Evolutionary conservation across 2,113 vertebrate genomes (phyloP).

Genomic region (Castor canadensis): DNA sequence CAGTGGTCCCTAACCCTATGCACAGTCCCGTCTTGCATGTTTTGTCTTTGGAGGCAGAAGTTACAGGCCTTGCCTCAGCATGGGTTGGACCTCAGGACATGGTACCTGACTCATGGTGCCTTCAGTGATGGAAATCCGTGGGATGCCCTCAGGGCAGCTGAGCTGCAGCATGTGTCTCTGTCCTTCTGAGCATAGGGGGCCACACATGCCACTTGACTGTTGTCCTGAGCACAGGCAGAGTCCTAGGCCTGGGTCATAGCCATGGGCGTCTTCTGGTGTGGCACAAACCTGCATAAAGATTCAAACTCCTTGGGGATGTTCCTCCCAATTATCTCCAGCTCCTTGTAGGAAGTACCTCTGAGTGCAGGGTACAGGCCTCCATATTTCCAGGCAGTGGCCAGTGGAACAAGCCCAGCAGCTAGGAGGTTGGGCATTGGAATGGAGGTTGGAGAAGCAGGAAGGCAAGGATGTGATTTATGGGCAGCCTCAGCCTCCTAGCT

Average conservation of each 20-base stretch:
- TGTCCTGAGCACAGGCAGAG: constrained; percentile 88
- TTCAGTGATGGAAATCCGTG: constrained; percentile 69
- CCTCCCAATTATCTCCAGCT: background rate
- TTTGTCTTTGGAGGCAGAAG: background rate
- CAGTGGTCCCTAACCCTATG: accelerated
- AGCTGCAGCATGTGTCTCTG: constrained; percentile 79
- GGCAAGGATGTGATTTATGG: background rate
- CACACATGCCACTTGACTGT: constrained; percentile 79
- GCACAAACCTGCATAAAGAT: constrained; percentile 87
- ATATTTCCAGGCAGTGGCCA: background rate
- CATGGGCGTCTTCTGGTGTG: constrained; percentile 83
- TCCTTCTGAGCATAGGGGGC: constrained; percentile 80
- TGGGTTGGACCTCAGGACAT: background rate
- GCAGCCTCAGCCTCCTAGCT: constrained; percentile 81
- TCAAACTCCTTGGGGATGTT: background rate
- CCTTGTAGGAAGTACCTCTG: background rate
- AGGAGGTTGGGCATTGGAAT: background rate
- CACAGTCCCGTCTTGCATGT: accelerated
- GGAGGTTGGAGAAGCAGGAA: background rate
- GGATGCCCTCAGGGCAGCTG: constrained; percentile 66
- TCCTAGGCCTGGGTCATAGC: constrained; percentile 89
- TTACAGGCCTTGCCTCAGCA: accelerated
- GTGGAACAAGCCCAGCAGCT: background rate
- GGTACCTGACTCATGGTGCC: constrained; percentile 82
- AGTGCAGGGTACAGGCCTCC: background rate